Evolutionary conservation across 2,888 invertebrate genomes (phyloP).

Genomic region (Schrankia costaestrigalis): DNA sequence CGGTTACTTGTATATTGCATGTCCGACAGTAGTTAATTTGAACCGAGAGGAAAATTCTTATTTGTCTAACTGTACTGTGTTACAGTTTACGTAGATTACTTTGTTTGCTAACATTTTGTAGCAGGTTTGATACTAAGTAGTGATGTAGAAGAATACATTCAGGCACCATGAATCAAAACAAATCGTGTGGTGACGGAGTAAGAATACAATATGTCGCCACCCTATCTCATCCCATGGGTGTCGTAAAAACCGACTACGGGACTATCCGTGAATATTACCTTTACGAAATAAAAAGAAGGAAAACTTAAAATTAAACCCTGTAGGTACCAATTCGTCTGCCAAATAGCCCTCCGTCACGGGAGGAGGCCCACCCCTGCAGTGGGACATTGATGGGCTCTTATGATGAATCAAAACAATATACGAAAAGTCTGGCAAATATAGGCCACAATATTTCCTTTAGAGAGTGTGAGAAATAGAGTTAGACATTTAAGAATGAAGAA

Average conservation of each 20-base stretch:
- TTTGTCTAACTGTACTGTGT: constrained; percentile 24
- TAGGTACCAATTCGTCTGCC: too few species aligned
- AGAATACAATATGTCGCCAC: not conserved
- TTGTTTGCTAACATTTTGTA: constrained; percentile 15
- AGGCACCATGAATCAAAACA: not conserved
- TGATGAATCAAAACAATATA: too few species aligned
- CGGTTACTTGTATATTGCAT: constrained; percentile 38
- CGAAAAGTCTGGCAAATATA: too few species aligned
- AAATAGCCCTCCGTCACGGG: too few species aligned
- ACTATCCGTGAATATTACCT: too few species aligned
- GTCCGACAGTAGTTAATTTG: constrained; percentile 24
- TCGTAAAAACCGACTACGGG: too few species aligned
- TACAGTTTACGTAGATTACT: constrained; percentile 10
- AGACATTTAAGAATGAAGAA: too few species aligned
- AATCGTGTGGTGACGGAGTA: not conserved
- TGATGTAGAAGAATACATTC: not conserved
- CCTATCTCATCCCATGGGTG: too few species aligned
- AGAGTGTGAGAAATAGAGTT: too few species aligned
- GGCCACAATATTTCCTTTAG: too few species aligned
- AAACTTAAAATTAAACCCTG: not conserved
- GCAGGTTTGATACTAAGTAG: constrained; percentile 4
- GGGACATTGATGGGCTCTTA: too few species aligned
- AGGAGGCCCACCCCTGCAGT: too few species aligned
- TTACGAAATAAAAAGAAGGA: not conserved
- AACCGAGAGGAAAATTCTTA: constrained; percentile 25